Evolutionary conservation across 1,140 invertebrate species (phyloP).

Genomic region (Ctenoplectra terminalis): DNA sequence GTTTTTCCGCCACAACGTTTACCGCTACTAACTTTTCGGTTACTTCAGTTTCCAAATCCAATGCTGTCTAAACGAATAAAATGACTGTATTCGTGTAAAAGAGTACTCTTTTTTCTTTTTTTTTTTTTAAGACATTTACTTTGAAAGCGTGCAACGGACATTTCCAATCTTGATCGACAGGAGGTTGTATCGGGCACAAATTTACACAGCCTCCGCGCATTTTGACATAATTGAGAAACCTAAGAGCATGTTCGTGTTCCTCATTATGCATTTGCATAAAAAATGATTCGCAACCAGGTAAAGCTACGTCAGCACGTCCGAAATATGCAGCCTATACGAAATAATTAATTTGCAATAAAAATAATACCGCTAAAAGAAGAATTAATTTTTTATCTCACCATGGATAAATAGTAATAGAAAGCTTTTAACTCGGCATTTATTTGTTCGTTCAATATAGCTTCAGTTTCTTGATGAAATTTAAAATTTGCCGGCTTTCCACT

Average conservation of each 20-base stretch:
- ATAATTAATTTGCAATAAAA: neutral
- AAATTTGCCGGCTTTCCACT: conserved; percentile 65
- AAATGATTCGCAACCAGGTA: conserved; percentile 75
- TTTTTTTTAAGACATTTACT: conserved; percentile 58
- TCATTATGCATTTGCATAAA: conserved; percentile 78
- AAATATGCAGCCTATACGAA: conserved; percentile 74
- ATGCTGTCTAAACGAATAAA: conserved; percentile 64
- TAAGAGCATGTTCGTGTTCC: conserved; percentile 71
- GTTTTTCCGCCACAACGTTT: conserved; percentile 67
- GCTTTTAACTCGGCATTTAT: conserved; percentile 73
- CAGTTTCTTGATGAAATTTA: conserved; percentile 75
- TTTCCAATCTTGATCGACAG: conserved; percentile 76
- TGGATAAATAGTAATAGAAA: conserved; percentile 78
- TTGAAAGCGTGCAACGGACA: conserved; percentile 75
- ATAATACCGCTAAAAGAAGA: neutral
- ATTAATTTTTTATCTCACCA: conserved; percentile 63
- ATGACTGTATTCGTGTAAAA: neutral
- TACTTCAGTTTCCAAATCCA: conserved; percentile 72
- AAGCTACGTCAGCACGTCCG: conserved; percentile 74
- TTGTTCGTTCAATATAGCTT: conserved; percentile 74
- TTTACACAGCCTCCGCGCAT: conserved; percentile 72
- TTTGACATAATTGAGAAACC: conserved; percentile 74
- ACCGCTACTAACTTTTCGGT: conserved; percentile 68
- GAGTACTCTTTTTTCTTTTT: neutral
- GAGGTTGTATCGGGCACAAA: conserved; percentile 64